Percentiles rank a stretch among this genome's conserved stretches.
Conservation (phyloP, 2,888 invertebrate genomes). For the Psylliodes chrysocephalus region DNA sequence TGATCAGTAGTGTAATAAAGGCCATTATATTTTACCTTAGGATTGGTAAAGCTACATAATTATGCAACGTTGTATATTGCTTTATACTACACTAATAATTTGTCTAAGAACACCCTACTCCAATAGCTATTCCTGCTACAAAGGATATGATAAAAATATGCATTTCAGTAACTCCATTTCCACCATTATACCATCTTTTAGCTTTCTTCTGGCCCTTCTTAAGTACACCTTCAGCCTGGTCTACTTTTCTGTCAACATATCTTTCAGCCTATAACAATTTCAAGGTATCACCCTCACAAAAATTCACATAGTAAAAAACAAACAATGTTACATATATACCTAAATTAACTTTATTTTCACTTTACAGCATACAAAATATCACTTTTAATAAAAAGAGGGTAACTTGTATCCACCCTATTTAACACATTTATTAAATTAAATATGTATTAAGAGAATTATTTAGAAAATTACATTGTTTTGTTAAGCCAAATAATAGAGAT, state of each 20-base stretch:
- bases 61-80: neutral
- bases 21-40: neutral
- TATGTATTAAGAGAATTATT: no score
- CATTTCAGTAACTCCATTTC: constrained; percentile 77
- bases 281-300: constrained; percentile 3
- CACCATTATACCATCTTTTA: constrained; percentile 79
- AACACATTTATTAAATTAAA: no score
- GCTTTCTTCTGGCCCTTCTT: constrained; percentile 78
- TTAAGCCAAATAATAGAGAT: no score
- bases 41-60: no score
- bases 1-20: neutral
- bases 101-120: constrained; percentile 64
- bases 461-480: no score
- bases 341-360: neutral
- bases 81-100: neutral
- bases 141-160: constrained; percentile 86
- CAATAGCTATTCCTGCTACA: constrained; percentile 81
- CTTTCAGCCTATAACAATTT: constrained; percentile 74
- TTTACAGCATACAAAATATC: no score
- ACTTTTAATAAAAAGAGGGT: no score
- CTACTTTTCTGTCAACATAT: constrained; percentile 83
- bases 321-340: neutral
- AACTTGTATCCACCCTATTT: no score
- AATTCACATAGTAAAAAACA: neutral
- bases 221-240: constrained; percentile 80